Conservation (phyloP, 30 jellyfish, hydroid and myxozoan genomes). For the Pelagia noctiluca region DNA sequence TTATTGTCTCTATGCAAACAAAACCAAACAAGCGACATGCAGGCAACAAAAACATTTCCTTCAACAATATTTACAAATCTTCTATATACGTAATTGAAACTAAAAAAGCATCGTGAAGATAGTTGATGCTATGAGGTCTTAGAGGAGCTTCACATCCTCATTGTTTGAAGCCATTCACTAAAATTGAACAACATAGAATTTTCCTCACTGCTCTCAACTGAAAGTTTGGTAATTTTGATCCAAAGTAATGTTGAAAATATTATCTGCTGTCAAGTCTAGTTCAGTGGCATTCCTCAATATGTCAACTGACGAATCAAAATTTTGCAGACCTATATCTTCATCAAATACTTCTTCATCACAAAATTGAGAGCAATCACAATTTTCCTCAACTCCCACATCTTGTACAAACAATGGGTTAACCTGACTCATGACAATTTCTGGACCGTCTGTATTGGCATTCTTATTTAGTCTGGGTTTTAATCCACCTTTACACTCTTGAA, state of each 20-base stretch:
- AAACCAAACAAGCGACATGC: not conserved
- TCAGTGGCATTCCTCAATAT: not conserved
- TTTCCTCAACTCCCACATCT: not conserved
- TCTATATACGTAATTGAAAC: too few species aligned
- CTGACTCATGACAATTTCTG: conserved; percentile 4
- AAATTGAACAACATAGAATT: not conserved
- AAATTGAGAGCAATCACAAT: not conserved
- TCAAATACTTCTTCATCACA: not conserved
- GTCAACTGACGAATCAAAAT: not conserved
- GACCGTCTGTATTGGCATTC: not conserved
- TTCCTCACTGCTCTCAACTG: not conserved
- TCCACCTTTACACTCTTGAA: not conserved
- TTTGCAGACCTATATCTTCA: not conserved
- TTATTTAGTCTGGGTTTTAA: not conserved
- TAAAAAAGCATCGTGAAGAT: too few species aligned
- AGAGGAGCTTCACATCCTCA: not conserved
- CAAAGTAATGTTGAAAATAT: not conserved
- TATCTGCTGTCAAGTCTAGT: conserved; percentile 3
- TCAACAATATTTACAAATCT: not conserved
- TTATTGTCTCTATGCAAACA: not conserved
- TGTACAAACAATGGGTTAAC: not conserved
- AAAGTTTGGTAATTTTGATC: not conserved
- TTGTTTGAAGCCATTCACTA: not conserved
- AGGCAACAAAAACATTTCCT: not conserved
- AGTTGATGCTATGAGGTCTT: too few species aligned